These are phyloP conservation scores for Toxotes lorentzi DNA, from an alignment of 2,797 vertebrate genomes.

Conservation along the genomic window DNA sequence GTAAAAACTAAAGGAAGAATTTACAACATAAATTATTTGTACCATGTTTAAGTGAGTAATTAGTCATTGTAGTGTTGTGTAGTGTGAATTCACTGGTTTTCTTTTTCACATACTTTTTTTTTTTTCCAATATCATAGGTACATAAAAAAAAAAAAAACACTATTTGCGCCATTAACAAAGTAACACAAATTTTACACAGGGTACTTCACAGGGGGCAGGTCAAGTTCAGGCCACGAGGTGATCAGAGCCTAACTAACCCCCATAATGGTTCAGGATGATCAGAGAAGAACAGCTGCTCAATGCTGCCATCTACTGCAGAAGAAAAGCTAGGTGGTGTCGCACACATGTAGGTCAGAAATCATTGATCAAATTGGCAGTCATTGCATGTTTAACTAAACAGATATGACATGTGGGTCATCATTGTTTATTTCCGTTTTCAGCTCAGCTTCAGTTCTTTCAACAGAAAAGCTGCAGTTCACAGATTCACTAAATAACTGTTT, in stretches of 20 bases:
- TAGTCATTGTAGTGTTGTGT: neutral
- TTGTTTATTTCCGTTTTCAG: neutral
- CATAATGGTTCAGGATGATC: constrained; percentile 17
- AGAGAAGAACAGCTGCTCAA: constrained; percentile 22
- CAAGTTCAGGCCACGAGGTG: constrained; percentile 84
- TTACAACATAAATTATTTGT: neutral
- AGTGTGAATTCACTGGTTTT: neutral
- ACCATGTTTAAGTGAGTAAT: neutral
- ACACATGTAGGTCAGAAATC: neutral
- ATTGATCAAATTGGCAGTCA: neutral
- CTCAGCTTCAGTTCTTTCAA: neutral
- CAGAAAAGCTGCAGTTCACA: neutral
- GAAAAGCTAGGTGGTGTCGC: neutral
- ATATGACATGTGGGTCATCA: neutral
- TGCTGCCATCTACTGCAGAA: constrained; percentile 71
- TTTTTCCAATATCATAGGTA: neutral
- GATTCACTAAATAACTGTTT: neutral
- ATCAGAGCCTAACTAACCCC: constrained; percentile 60
- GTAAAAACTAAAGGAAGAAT: neutral
- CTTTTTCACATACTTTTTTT: neutral
- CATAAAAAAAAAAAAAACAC: neutral
- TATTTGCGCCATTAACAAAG: neutral
- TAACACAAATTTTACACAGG: neutral
- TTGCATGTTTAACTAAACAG: neutral
- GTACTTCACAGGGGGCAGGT: constrained; percentile 65